Evolutionary conservation across 2,113 vertebrate genomes (phyloP).

Genomic region (Dolichotis patagonum): DNA sequence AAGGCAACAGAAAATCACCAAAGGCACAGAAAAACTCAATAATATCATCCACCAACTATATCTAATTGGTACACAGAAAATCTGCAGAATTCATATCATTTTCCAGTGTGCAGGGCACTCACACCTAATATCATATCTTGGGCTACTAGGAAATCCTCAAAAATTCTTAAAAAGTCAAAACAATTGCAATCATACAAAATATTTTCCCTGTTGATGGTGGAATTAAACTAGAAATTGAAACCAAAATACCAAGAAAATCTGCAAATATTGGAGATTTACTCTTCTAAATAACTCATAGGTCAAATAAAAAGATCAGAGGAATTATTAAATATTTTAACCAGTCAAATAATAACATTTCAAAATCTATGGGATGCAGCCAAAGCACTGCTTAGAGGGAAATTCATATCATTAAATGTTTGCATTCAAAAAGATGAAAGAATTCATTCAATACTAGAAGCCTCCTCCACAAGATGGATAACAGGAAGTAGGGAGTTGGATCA

Average conservation of each 20-base stretch:
- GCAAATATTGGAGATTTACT: not conserved
- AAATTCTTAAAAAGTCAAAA: slow-evolving; percentile 27
- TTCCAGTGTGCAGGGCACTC: not conserved
- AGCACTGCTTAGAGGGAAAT: not conserved
- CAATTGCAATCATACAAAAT: not conserved
- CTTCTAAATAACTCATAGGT: not conserved
- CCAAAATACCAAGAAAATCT: not conserved
- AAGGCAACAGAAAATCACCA: not conserved
- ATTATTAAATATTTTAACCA: not conserved
- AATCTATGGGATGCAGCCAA: not conserved
- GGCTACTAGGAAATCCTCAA: not conserved
- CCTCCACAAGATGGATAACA: not conserved
- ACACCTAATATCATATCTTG: not conserved
- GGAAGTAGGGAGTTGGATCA: not conserved
- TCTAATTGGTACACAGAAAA: not conserved
- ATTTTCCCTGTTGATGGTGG: not conserved
- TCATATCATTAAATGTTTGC: not conserved
- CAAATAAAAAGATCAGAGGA: not conserved
- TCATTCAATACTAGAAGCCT: not conserved
- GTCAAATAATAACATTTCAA: not conserved
- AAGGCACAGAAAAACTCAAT: not conserved
- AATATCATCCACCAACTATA: not conserved
- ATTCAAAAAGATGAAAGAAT: slow-evolving; percentile 3
- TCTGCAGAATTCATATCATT: not conserved
- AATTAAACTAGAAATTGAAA: not conserved